A percentile compares a stretch with the other conserved stretches of the same genome.
phyloP scores from a whole-genome alignment of 2,113 vertebrate genomes.

The Nothoprocta pentlandii region DNA sequence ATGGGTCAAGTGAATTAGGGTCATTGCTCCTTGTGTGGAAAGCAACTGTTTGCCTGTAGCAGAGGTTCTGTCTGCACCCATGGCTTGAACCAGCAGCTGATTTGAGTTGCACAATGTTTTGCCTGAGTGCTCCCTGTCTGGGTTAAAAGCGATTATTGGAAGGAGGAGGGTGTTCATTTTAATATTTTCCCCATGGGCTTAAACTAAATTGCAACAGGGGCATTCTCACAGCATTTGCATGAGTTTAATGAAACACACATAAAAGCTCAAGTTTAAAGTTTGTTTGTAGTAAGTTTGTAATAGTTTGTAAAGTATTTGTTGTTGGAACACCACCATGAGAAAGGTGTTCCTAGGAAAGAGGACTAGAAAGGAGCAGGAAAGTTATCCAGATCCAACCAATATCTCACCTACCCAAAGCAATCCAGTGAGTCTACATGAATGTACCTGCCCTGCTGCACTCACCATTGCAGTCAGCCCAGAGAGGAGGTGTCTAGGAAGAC shows the following conservation, averaged over 20 bases:
- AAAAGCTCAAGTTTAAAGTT: not conserved
- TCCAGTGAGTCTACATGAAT: not conserved
- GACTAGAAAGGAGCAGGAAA: not conserved
- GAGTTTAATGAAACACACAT: not conserved
- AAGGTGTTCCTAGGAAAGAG: not conserved
- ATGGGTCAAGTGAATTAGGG: not conserved
- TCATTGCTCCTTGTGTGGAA: not conserved
- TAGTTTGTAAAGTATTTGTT: not conserved
- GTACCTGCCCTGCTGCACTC: not conserved
- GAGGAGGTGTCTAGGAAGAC: not conserved
- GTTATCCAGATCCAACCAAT: not conserved
- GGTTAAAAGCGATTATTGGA: not conserved
- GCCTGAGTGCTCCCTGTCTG: not conserved
- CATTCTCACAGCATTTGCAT: not conserved
- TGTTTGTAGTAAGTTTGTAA: too few species aligned
- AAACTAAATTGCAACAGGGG: not conserved
- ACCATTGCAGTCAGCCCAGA: not conserved
- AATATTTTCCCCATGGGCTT: not conserved
- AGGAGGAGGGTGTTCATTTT: not conserved
- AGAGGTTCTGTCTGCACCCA: not conserved
- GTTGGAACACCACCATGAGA: not conserved
- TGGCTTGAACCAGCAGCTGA: not conserved
- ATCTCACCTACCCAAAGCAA: rapidly evolving
- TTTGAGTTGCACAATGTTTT: not conserved
- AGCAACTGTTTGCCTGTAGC: not conserved